Percentiles rank a stretch among this genome's conserved stretches.
phyloP scores from a whole-genome alignment of 2,797 vertebrate species.

The Remorina albescens region DNA sequence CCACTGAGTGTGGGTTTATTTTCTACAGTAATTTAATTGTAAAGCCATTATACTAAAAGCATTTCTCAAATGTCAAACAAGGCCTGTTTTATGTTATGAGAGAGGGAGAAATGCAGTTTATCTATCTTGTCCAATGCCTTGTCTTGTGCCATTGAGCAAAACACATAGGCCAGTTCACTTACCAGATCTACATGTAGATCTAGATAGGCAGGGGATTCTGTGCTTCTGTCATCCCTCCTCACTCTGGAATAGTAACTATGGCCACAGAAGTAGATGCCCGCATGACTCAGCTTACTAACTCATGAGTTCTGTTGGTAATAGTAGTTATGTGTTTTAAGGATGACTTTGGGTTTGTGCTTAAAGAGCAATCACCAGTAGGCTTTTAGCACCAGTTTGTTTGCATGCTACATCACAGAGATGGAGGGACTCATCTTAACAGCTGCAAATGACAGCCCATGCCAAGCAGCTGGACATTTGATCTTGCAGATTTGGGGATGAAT shows the following conservation, averaged over 20 bases:
- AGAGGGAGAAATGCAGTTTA: neutral
- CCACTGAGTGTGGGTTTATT: neutral
- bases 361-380: slow-evolving; percentile 7
- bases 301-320: slow-evolving; percentile 46
- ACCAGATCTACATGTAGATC: neutral
- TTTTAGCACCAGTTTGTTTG: slow-evolving; percentile 18
- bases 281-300: slow-evolving; percentile 57
- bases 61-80: slow-evolving; percentile 2
- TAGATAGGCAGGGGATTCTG: slow-evolving; percentile 13
- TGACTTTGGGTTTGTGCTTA: slow-evolving; percentile 45
- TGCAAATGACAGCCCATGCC: slow-evolving; percentile 20
- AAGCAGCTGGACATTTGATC: slow-evolving; percentile 5
- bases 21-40: neutral
- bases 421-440: slow-evolving; percentile 17
- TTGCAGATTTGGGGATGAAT: slow-evolving; percentile 15
- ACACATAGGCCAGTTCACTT: neutral
- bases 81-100: neutral
- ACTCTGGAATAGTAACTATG: slow-evolving; percentile 31
- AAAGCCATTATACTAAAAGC: slow-evolving; percentile 9
- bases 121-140: neutral
- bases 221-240: slow-evolving; percentile 34
- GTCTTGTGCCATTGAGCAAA: neutral
- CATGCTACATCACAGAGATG: neutral
- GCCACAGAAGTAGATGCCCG: slow-evolving; percentile 32
- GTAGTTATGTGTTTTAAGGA: slow-evolving; percentile 35